Evolutionary conservation across 2,888 invertebrate genomes (phyloP), one percentile per base, ranked within the genome.

Genomic region (Drosophila prolongata): DNA sequence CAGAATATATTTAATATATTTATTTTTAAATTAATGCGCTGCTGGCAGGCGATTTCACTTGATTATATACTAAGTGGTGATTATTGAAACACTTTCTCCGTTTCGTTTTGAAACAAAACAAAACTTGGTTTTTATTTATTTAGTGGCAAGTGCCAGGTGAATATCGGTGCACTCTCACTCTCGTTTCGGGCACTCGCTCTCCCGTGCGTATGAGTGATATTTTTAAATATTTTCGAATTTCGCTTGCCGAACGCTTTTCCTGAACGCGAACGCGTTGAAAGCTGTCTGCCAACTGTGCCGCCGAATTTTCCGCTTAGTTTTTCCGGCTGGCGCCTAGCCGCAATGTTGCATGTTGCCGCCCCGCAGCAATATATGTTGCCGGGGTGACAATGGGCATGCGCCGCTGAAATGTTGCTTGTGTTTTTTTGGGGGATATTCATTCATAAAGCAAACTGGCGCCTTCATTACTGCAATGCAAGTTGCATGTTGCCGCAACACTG

Each of bases 201-300:
- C 64, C 53, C 38, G 38, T 53, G 52, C 46, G 44, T 47, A 46
- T 62, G 62, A 38, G 52, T 66, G 66, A 64, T 66, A 66, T 66
- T 66, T 66, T 64, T 64, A 64, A 64, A 54, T 53, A 42, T 40
- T n/a, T 40, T 40, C 44, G 44, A 44, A 47, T 42, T 35, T 16
- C 43, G 37, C 38, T 43, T 30, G 27, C 37, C 49, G 34, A 53
- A 46, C 53, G 42, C 42, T 58, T 49, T 50, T 55, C 16, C 11
- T 42, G 57, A n/a, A 71, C 78, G 80, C 82, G 83, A 80, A 40
- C 79, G 74, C 82, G 67, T 75, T 82, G 82, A 85, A 79, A 64
- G 87, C 73, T 82, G 85, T 73, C 77, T 77, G 80, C 79, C 85
- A 85, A 85, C 85, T 85, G 87, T 75, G 79, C 80, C 80, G 76